Evolutionary conservation across 2,888 invertebrate species (phyloP).

Genomic region (Thymelicus acteon): DNA sequence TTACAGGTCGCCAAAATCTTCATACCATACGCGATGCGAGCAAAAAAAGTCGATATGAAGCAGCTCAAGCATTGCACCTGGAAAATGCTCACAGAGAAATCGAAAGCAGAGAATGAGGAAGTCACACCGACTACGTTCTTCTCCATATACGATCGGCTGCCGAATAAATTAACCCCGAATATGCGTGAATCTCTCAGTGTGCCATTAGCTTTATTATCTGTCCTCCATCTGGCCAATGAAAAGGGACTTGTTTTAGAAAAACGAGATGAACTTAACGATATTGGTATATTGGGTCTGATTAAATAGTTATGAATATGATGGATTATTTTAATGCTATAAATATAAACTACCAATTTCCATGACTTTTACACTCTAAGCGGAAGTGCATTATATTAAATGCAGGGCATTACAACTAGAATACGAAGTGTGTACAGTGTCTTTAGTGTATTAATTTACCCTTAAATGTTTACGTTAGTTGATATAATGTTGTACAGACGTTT

Average conservation of each 20-base stretch:
- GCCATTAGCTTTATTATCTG: conserved; percentile 91
- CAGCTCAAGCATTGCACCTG: conserved; percentile 91
- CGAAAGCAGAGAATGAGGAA: conserved; percentile 60
- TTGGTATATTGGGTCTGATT: conserved; percentile 73
- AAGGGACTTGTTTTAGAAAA: conserved; percentile 85
- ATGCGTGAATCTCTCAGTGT: conserved; percentile 91
- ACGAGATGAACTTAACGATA: conserved; percentile 79
- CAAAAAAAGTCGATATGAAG: conserved; percentile 95
- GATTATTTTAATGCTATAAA: not conserved
- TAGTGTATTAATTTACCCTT: not conserved
- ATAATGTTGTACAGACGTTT: conserved; percentile 45
- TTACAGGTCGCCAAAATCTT: conserved; percentile 88
- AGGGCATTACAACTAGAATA: not conserved
- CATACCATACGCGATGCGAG: conserved; percentile 91
- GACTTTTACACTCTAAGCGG: not conserved
- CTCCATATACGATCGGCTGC: conserved; percentile 84
- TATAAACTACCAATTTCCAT: not conserved
- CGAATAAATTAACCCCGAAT: conserved; percentile 81
- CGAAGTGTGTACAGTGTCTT: conserved; percentile 10
- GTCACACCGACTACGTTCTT: conserved; percentile 82
- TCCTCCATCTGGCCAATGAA: conserved; percentile 94
- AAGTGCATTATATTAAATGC: conserved; percentile 9
- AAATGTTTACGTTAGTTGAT: conserved; percentile 3
- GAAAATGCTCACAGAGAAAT: conserved; percentile 82
- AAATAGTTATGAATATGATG: conserved; percentile 42